Percentiles rank a stretch among this genome's conserved stretches.
These are phyloP conservation scores for Folsomia candida DNA, from an alignment of 2,888 invertebrate species.

Conservation along the genomic window DNA sequence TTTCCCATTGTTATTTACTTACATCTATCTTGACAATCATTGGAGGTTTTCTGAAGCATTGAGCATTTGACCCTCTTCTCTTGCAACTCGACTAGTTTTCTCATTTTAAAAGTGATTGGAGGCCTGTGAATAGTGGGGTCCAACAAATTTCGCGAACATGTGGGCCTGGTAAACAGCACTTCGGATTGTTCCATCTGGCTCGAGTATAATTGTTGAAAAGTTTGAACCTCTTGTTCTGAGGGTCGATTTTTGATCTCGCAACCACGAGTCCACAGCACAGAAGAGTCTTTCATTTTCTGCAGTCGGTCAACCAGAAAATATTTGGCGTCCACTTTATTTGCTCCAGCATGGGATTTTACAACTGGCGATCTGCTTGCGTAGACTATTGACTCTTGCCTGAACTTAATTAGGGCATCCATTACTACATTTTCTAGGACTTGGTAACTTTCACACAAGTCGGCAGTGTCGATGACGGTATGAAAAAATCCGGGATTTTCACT, in stretches of 20 bases:
- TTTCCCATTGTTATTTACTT: no score
- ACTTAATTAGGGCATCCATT: neutral
- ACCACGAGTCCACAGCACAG: neutral
- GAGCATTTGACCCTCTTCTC: neutral
- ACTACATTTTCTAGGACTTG: neutral
- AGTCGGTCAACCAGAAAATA: constrained; percentile 9
- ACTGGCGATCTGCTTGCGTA: neutral
- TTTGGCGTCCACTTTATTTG: constrained; percentile 6
- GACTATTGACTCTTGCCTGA: neutral
- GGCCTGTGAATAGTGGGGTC: constrained; percentile 8
- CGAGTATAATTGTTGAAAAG: neutral
- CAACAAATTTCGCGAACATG: neutral
- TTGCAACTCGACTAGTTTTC: neutral
- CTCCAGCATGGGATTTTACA: constrained; percentile 7
- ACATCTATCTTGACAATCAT: neutral
- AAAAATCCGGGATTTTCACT: constrained; percentile 40
- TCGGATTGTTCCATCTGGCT: neutral
- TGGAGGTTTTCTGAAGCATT: neutral
- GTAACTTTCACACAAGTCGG: constrained; percentile 16
- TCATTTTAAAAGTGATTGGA: neutral
- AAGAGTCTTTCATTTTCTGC: constrained; percentile 5
- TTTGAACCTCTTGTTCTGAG: neutral
- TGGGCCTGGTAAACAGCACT: neutral
- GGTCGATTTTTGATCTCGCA: no score
- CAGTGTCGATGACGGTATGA: constrained; percentile 22